Evolutionary conservation across 2,113 vertebrate genomes (phyloP), one percentile per base, ranked within the genome.

Genomic region (Arenaria interpres): DNA sequence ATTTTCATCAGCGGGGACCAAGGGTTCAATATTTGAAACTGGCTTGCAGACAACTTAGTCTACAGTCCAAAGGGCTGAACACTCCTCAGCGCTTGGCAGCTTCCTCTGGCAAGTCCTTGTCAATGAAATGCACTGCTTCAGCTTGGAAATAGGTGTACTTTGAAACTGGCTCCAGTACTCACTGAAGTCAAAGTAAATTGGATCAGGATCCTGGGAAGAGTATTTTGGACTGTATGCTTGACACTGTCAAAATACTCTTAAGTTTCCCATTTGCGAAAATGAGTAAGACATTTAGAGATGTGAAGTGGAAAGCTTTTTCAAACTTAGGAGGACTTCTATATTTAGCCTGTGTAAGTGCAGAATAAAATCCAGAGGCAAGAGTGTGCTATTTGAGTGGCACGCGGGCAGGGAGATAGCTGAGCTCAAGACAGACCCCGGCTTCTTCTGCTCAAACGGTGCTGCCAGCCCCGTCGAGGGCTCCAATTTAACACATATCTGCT

Each of bases 291-390:
- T 88, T 95, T 74, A 74, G 46, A 84, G 64, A 56, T 60, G 45
- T 90, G 73, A 95, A 94, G 85, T 63, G 57, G 79, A 67, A 92
- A 93, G 46, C 8, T 0, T 39, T 94, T 92, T 86, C 79, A 92
- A 85, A 59, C 33, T 90, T 81, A 48, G 5, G 13, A 89, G 35
- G 24, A 22, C 57, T 80, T 60, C 85, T 93, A n/a, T 85, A 82
- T 91, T 91, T 93, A 84, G 33, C 46, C 51, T n/a, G 16, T 50
- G 37, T 63, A 80, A 90, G 64, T 50, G 59, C 33, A 78, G 79
- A 74, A 66, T 43, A 51, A 94, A 87, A 89, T 78, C 63, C 20
- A 23, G 88, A 88, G 53, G 28, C 27, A 41, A 54, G 72, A 71
- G 6, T 1, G 33, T 59, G 63, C 23, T 62, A 37, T 74, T 51